Evolutionary conservation across 2,797 vertebrate species (phyloP), one percentile per base, ranked within the genome.

Genomic region (Crocodylus rhombifer): DNA sequence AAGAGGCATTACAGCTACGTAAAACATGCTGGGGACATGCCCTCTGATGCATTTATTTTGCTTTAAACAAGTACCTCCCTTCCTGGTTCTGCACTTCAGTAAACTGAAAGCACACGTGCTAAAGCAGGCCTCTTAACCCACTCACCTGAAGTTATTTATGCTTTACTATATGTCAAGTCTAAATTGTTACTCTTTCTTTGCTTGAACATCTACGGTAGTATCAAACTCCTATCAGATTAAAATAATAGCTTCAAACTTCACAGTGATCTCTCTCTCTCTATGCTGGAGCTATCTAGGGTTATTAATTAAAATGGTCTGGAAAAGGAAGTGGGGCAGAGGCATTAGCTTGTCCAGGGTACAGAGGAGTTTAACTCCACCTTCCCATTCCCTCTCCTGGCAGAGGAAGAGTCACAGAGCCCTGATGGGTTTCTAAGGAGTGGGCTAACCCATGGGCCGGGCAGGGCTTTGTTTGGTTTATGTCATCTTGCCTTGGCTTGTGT

Each of bases 221-320:
- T 89, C 96, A 95, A 92, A 96, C 94, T 89, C 86, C 93, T 95
- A 95, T 95, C 94, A 42, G 90, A 12, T 89, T 69, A 75, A 91
- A 94, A 92, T 83, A 88, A 95, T 79, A 96, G 80, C 83, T 79
- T 89, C 88, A 88, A 94, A 74, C 94, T 92, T 92, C 94, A 67
- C 33, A n/a, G 88, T 81, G 94, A 88, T 96, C 91, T 78, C 80
- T 89, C 87, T 92, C 84, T 91, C 84, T 91, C 94, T 42, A 42
- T 42, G 42, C 42, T 42, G 42, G 42, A 42, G 42, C 7, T 8
- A 42, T 93, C 80, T 88, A 18, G 95, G 82, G 90, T 2, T 85
- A 92, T 93, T 89, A 86, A 92, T 92, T 94, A 84, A 74, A 1
- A 62, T 2, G 3, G 62, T 71, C 86, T 56, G 82, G 78, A 14